These are phyloP conservation scores for Orthosia incerta DNA, from an alignment of 2,888 invertebrate genomes.

Conservation along the genomic window DNA sequence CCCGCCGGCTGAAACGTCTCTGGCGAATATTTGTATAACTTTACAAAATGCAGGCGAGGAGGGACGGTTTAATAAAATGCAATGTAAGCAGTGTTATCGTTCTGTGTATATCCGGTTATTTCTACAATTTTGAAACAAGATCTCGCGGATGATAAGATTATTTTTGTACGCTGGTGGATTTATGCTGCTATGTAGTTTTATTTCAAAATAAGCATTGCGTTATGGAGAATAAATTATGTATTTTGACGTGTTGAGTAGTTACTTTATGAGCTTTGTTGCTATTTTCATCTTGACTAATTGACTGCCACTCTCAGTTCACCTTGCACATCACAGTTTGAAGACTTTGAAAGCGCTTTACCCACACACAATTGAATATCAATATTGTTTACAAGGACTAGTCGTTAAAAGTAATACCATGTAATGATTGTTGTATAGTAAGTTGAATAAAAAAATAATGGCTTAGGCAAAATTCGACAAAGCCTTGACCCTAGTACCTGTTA, in stretches of 20 bases:
- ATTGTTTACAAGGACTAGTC: not conserved
- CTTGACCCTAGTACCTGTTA: too few relatives aligned
- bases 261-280: not conserved
- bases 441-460: not conserved
- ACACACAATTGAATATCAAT: not conserved
- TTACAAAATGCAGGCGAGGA: slow-evolving; percentile 60
- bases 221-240: not conserved
- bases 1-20: slow-evolving; percentile 49
- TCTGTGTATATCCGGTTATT: slow-evolving; percentile 35
- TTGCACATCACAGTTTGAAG: not conserved
- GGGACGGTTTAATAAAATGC: slow-evolving; percentile 56
- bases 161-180: slow-evolving; percentile 3
- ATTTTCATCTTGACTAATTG: not conserved
- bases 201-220: not conserved
- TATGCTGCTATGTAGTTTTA: not conserved
- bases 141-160: slow-evolving; percentile 17
- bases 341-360: not conserved
- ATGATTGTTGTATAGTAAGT: not conserved
- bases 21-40: slow-evolving; percentile 69
- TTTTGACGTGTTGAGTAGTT: too few relatives aligned
- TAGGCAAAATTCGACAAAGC: too few relatives aligned
- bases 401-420: not conserved
- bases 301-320: not conserved
- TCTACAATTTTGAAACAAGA: slow-evolving; percentile 36
- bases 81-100: slow-evolving; percentile 53